phyloP scores from a whole-genome alignment of 2,888 invertebrate genomes.

The Caenorhabditis virilis region DNA sequence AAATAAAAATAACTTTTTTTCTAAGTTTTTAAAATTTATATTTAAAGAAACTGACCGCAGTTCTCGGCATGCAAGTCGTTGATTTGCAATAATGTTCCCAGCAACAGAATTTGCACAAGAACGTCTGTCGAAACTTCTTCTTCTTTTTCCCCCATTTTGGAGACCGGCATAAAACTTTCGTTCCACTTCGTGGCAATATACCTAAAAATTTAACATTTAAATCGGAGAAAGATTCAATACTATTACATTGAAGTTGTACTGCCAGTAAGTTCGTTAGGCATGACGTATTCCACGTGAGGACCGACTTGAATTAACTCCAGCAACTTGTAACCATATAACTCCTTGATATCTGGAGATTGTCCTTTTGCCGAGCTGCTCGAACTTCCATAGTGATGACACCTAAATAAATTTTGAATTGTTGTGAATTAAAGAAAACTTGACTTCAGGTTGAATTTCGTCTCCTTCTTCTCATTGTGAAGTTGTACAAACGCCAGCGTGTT shows the following conservation, averaged over 20 bases:
- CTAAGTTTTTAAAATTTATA: slow-evolving; percentile 15
- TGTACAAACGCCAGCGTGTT: slow-evolving; percentile 11
- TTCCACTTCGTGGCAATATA: slow-evolving; percentile 11
- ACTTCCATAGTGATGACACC: slow-evolving; percentile 15
- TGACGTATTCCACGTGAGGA: background rate
- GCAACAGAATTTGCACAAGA: slow-evolving; percentile 24
- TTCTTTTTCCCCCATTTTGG: too few species aligned
- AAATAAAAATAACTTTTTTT: slow-evolving; percentile 15
- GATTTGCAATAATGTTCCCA: slow-evolving; percentile 22
- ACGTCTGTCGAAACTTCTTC: slow-evolving; percentile 16
- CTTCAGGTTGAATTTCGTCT: slow-evolving; percentile 16
- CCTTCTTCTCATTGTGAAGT: slow-evolving; percentile 12
- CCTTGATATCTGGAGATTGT: slow-evolving; percentile 15
- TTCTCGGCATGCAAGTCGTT: slow-evolving; percentile 26
- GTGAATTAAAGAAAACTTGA: slow-evolving; percentile 6
- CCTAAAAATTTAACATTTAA: slow-evolving; percentile 8
- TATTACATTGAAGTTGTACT: background rate
- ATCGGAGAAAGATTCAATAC: slow-evolving; percentile 3
- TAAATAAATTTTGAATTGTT: slow-evolving; percentile 5
- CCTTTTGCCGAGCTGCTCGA: slow-evolving; percentile 1
- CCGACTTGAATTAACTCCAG: slow-evolving; percentile 13
- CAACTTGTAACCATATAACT: slow-evolving; percentile 10
- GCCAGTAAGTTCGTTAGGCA: slow-evolving; percentile 11
- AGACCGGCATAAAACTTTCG: slow-evolving; percentile 8
- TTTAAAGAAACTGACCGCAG: slow-evolving; percentile 23